phyloP scores from a whole-genome alignment of 2,888 invertebrate genomes.

The Drosophila borborema region DNA sequence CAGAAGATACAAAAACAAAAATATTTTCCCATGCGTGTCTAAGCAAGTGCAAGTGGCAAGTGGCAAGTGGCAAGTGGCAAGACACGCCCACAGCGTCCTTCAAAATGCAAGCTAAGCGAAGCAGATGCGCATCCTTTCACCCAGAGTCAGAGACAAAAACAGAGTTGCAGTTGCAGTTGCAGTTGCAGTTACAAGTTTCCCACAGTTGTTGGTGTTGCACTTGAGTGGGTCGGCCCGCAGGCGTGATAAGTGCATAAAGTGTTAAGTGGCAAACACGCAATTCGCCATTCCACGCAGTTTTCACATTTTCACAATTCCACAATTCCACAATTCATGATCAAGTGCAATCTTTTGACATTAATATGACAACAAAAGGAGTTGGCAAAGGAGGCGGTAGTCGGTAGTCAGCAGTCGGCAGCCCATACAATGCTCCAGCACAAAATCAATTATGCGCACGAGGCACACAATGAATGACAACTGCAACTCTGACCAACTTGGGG shows the following conservation, averaged over 20 bases:
- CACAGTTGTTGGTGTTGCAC: slow-evolving; percentile 40
- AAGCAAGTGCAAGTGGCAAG: slow-evolving; percentile 24
- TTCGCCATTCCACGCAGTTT: slow-evolving; percentile 45
- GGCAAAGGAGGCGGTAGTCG: slow-evolving; percentile 24
- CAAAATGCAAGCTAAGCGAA: not conserved
- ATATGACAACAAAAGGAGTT: slow-evolving; percentile 76
- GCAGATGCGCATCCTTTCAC: slow-evolving; percentile 67
- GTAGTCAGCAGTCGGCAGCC: not conserved
- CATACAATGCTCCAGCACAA: slow-evolving; percentile 39
- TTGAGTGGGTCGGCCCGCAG: slow-evolving; percentile 52
- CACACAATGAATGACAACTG: slow-evolving; percentile 67
- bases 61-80: slow-evolving; percentile 28
- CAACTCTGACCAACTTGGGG: slow-evolving; percentile 17
- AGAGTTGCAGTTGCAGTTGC: not conserved
- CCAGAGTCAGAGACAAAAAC: slow-evolving; percentile 1
- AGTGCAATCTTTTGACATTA: slow-evolving; percentile 81
- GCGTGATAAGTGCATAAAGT: slow-evolving; percentile 55
- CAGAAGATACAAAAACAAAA: slow-evolving; percentile 14
- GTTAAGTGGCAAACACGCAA: slow-evolving; percentile 77
- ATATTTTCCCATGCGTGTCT: slow-evolving; percentile 62
- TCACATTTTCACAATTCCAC: slow-evolving; percentile 30
- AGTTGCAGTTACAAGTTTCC: slow-evolving; percentile 40
- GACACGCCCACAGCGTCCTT: slow-evolving; percentile 56
- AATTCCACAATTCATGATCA: slow-evolving; percentile 75
- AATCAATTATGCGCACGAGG: slow-evolving; percentile 78